Conservation (phyloP, 2,797 vertebrate genomes). For the Pangasius djambal region DNA sequence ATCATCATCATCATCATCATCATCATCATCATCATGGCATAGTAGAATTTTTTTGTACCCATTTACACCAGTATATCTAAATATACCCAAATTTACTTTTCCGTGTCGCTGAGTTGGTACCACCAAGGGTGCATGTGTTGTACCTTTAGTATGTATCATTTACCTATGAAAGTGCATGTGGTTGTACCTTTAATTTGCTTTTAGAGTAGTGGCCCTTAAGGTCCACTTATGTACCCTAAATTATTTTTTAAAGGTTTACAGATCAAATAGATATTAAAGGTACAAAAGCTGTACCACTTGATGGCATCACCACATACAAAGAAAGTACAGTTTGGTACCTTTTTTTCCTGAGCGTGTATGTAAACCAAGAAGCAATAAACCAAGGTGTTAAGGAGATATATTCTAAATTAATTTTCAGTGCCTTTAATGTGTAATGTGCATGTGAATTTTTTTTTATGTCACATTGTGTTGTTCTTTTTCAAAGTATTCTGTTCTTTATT, state of each 20-base stretch:
- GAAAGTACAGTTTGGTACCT: not conserved
- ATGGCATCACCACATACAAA: not conserved
- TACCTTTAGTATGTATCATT: not conserved
- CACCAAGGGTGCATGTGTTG: not conserved
- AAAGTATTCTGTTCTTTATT: constrained; percentile 37
- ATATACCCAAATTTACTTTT: not conserved
- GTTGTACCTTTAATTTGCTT: not conserved
- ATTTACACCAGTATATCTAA: not conserved
- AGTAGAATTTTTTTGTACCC: not conserved
- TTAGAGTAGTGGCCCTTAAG: not conserved
- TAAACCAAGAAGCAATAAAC: not conserved
- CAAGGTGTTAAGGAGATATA: not conserved
- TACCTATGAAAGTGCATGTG: not conserved
- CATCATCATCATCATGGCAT: not conserved
- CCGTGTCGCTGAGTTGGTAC: not conserved
- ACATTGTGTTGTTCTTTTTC: constrained; percentile 64
- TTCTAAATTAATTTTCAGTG: not conserved
- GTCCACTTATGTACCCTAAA: not conserved
- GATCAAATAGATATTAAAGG: not conserved
- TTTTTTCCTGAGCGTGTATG: not conserved
- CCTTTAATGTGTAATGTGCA: constrained; percentile 28
- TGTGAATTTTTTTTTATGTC: not conserved
- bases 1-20: not conserved
- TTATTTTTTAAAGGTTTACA: not conserved
- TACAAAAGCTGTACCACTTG: not conserved